Evolutionary conservation across 2,888 invertebrate species (phyloP), one percentile per base, ranked within the genome.

Genomic region (Crioceris asparagi): DNA sequence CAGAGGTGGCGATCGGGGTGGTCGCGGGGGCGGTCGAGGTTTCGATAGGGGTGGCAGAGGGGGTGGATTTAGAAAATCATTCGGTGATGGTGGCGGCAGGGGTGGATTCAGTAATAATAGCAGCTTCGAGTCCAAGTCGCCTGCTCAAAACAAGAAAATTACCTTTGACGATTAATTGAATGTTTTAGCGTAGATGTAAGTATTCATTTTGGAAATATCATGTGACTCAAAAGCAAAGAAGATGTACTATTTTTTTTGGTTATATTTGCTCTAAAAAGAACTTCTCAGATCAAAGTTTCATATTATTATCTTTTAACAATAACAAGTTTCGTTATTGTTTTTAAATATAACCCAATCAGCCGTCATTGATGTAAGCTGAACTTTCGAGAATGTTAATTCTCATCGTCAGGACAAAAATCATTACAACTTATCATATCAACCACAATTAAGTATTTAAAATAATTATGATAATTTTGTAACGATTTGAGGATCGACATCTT

Each of bases 71-170:
- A 58, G 57, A 34, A 51, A 42, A 44, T 54, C 48, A 49, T 57
- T 42, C 50, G 55, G 38, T 40, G 55, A 31, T 40, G 51, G 40
- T 51, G 73, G 75, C 53, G 73, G 45, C 35, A 34, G 51, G 25
- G 57, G 61, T 5, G 59, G 70, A 29, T 71, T 69, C 52, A 75
- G 75, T 55, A 72, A 75, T 53, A 74, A 76, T 55, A 74, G 75
- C 55, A 75, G 77, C 56, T 79, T 77, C 51, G 75, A 68, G 65
- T 67, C 42, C n/a, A 53, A 59, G 40, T 43, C 58, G 40, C 44
- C 71, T n/a, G 47, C 62, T 41, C 75, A 79, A 62, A 84, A 83
- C 62, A 84, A 83, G 68, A 83, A 83, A 67, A 83, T 82, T 41
- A 74, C 70, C 36, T 83, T 83, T 59, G 78, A 62, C 44, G 58